Evolutionary conservation across 2,113 vertebrate species (phyloP).

Genomic region (Nannospalax galili): DNA sequence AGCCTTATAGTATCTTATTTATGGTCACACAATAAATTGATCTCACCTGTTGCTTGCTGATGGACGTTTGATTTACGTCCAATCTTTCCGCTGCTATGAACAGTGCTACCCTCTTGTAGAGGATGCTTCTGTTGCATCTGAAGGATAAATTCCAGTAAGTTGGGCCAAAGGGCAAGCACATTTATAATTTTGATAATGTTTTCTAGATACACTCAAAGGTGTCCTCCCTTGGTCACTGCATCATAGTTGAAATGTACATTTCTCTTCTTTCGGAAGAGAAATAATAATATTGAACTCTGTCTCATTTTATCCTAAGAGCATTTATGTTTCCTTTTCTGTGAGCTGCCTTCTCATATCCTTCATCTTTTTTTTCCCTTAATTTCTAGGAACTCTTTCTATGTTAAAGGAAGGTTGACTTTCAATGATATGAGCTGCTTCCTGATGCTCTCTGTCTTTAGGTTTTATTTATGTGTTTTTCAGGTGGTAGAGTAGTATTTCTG

Average conservation of each 20-base stretch:
- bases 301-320: neutral
- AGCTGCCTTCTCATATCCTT: neutral
- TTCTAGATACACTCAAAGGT: neutral
- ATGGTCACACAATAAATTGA: neutral
- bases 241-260: neutral
- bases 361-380: neutral
- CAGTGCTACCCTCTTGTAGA: too few relatives aligned
- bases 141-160: neutral
- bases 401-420: neutral
- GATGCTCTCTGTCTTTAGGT: neutral
- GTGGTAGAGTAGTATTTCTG: neutral
- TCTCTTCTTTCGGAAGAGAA: neutral
- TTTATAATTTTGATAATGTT: neutral
- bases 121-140: neutral
- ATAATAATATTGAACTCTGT: neutral
- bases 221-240: neutral
- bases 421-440: neutral
- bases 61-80: neutral
- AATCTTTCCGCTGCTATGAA: neutral
- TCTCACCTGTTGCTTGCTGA: neutral
- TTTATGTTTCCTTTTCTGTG: neutral
- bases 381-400: neutral
- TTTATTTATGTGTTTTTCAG: neutral
- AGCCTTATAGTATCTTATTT: conserved; percentile 42
- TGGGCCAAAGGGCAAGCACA: neutral